A percentile compares a stretch with the other conserved stretches of the same genome.
Evolutionary conservation across 2,888 invertebrate genomes (phyloP).

Genomic region (Cephus spinipes): DNA sequence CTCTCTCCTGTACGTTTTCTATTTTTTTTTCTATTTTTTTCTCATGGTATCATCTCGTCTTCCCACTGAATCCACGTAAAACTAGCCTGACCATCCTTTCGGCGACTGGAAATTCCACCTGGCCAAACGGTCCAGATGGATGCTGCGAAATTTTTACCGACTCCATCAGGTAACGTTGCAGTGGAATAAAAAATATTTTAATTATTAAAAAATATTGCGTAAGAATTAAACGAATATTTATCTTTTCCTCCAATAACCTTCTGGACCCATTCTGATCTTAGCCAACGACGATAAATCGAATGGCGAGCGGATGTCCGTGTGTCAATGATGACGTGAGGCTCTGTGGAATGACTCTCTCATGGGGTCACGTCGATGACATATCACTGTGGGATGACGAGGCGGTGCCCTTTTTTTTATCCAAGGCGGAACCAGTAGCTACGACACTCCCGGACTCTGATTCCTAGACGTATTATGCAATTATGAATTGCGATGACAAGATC

Average conservation of each 20-base stretch:
- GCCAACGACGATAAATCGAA: neutral
- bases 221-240: neutral
- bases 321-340: slow-evolving; percentile 27
- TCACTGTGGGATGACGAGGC: slow-evolving; percentile 32
- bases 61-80: slow-evolving; percentile 16
- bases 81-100: slow-evolving; percentile 6
- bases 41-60: slow-evolving; percentile 19
- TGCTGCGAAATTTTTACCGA: neutral
- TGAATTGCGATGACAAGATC: slow-evolving; percentile 33
- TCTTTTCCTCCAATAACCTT: neutral
- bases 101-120: neutral
- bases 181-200: neutral
- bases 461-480: slow-evolving; percentile 33
- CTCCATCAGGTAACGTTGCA: neutral
- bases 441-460: neutral
- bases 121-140: neutral
- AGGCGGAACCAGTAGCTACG: slow-evolving; percentile 6
- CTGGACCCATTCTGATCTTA: too few relatives aligned
- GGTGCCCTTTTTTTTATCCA: slow-evolving; percentile 23
- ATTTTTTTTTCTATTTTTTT: neutral
- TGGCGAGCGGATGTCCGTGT: slow-evolving; percentile 15
- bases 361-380: slow-evolving; percentile 30
- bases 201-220: neutral
- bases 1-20: slow-evolving; percentile 14
- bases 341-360: slow-evolving; percentile 24